These are phyloP conservation scores for Microtus richardsoni DNA, from an alignment of 2,113 vertebrate genomes.

Conservation along the genomic window DNA sequence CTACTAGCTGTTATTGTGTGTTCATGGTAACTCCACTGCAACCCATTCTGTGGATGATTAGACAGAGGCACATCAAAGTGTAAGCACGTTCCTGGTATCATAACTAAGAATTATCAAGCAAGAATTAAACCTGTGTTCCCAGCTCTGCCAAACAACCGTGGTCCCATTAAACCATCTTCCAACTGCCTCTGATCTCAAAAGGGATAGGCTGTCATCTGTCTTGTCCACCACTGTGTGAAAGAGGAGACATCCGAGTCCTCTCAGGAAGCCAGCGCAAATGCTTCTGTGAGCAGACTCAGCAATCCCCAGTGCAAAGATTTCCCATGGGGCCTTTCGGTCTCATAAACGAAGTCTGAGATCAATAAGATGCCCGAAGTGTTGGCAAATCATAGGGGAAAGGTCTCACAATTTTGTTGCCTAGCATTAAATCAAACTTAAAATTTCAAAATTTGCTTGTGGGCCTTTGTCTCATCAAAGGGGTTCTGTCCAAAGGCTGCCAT, in stretches of 20 bases:
- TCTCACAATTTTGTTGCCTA: background rate
- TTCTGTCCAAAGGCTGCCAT: background rate
- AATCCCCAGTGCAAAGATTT: background rate
- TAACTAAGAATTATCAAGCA: background rate
- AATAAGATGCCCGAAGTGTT: background rate
- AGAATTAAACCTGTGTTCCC: background rate
- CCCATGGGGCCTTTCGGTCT: background rate
- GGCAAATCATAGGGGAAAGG: background rate
- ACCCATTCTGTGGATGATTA: background rate
- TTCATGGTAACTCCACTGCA: background rate
- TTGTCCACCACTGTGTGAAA: background rate
- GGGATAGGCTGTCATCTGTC: background rate
- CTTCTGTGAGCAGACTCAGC: background rate
- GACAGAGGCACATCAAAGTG: background rate
- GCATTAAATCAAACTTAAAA: background rate
- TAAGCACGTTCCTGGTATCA: background rate
- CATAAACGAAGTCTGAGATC: slow-evolving; percentile 25
- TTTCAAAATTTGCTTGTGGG: background rate
- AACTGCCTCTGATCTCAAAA: background rate
- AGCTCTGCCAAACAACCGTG: background rate
- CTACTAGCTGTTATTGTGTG: background rate
- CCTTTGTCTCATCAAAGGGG: background rate
- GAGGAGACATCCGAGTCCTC: background rate
- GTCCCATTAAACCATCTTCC: background rate
- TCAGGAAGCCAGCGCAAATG: background rate